Evolutionary conservation across 2,888 invertebrate species (phyloP), one percentile per base, ranked within the genome.

Genomic region (Margaritifera margaritifera): DNA sequence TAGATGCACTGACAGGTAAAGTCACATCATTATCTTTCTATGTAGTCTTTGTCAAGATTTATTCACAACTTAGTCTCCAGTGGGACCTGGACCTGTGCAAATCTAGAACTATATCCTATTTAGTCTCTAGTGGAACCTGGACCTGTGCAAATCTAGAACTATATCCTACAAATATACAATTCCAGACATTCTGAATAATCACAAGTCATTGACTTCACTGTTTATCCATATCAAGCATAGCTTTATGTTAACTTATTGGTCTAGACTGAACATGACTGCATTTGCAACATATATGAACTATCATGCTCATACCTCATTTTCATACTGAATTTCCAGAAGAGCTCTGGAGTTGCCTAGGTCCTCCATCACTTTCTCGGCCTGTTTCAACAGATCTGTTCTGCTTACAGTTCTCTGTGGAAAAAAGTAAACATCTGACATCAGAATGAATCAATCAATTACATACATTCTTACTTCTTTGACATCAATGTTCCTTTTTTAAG

Each of bases 341-440:
- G 98, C 96, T 90, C 96, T 95, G 57, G 96, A 96, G 84, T 95
- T 94, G 6, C 96, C 97, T 87, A 97, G 93, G 91, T 98, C 98
- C 88, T 95, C 95, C 91, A 97, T 95, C 70, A 97, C 94, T 89
- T 96, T 95, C 91, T 98, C 98, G 6, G 98, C 98, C 91, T 98
- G 97, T 85, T 96, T 95, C 69, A 98, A 92, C 84, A 98, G 94
- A 88, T 96, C 96, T 83, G 96, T 95, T 58, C 91, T 95, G 92
- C 87, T 88, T 0, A 91, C 89, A 50, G 88, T 88, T 71, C 89
- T 82, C 90, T 90, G 83, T 53, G 11, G 15, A 42, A 42, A 42
- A 67, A 74, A 52, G 18, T 55, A 24, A 56, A 56, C 3, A n/a
- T 18, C 54, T 19, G n/a, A 53, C n/a, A 18, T 56, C 24, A 24